Conservation (phyloP, 2,113 vertebrate species). For the Oreochromis tanganicae region DNA sequence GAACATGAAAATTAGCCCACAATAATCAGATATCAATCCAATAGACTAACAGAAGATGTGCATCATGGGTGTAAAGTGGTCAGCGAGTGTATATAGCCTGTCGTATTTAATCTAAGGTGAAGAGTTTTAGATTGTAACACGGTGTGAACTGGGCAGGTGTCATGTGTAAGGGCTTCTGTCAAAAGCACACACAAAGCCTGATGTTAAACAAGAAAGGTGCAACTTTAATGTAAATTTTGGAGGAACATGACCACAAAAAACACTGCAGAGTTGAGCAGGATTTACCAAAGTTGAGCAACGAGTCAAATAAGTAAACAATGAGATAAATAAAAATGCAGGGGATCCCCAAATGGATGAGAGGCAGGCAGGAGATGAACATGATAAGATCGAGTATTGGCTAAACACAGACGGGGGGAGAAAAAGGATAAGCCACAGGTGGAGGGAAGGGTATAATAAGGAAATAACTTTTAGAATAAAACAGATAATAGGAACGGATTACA, state of each 20-base stretch:
- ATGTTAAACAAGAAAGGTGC: background rate
- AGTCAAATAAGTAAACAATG: background rate
- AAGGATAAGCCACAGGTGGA: background rate
- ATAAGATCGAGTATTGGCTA: background rate
- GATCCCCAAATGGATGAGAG: background rate
- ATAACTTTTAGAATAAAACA: background rate
- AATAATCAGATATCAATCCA: background rate
- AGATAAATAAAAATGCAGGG: background rate
- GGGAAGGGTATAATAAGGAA: background rate
- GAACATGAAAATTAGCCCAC: background rate
- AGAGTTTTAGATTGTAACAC: background rate
- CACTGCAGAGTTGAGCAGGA: background rate
- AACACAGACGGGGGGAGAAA: background rate
- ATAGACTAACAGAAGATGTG: background rate
- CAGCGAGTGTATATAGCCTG: background rate
- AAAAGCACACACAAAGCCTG: background rate
- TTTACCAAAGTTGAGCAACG: accelerated
- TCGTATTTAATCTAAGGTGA: background rate
- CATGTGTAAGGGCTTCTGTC: background rate
- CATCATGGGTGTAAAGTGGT: background rate
- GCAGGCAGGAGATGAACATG: background rate
- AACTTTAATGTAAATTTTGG: background rate
- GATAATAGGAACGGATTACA: background rate
- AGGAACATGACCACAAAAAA: background rate
- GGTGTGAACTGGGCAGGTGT: background rate